A percentile compares a stretch with the other conserved stretches of the same genome.
Evolutionary conservation across 2,113 vertebrate species (phyloP).

Genomic region (Chaetura pelagica): DNA sequence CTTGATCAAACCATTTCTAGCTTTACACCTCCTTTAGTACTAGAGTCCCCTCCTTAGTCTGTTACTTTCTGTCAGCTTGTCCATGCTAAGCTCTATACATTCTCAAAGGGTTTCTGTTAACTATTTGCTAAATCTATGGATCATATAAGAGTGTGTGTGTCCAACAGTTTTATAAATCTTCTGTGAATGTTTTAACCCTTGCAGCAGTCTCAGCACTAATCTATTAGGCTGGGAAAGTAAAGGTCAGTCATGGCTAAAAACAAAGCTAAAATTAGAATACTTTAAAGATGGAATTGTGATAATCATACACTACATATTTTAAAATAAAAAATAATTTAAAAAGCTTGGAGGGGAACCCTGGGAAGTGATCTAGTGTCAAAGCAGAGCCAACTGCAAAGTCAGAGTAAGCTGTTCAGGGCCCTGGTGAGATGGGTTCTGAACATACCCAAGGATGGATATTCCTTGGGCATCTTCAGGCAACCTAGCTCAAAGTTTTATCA

Average conservation of each 20-base stretch:
- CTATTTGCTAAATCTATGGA: not conserved
- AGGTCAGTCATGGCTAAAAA: not conserved
- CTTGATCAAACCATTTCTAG: not conserved
- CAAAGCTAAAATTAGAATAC: not conserved
- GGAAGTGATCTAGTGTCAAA: not conserved
- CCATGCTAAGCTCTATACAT: not conserved
- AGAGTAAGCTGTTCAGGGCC: accelerated
- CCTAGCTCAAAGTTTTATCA: not conserved
- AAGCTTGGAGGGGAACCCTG: not conserved
- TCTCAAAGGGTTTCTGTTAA: not conserved
- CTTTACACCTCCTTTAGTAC: not conserved
- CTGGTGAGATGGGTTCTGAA: not conserved
- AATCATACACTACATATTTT: not conserved
- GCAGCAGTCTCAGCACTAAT: not conserved
- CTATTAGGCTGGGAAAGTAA: not conserved
- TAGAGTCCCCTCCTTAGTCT: not conserved
- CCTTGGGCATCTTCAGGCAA: not conserved
- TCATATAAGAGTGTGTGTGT: not conserved
- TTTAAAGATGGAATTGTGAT: not conserved
- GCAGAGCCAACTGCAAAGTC: not conserved
- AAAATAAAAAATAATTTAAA: accelerated
- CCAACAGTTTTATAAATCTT: not conserved
- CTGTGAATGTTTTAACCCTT: not conserved
- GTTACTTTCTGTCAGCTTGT: not conserved
- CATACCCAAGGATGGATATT: not conserved